phyloP scores from a whole-genome alignment of 1,140 invertebrate species.

The Apolygus lucorum region DNA sequence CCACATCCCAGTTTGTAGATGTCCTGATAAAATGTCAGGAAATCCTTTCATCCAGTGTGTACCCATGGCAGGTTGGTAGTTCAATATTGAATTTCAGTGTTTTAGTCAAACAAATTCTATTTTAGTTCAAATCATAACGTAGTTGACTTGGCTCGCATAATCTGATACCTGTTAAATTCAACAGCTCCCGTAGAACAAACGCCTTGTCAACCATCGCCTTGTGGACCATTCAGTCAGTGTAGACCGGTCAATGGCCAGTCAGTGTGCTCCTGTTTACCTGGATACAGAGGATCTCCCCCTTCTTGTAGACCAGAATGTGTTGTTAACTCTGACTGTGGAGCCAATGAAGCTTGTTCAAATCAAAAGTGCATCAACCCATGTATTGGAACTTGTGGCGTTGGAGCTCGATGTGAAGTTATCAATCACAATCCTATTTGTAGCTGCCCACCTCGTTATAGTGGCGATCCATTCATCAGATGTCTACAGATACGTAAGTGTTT shows the following conservation, averaged over 20 bases:
- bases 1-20: constrained; percentile 44
- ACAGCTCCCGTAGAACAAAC: constrained; percentile 27
- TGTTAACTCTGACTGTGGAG: constrained; percentile 45
- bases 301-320: constrained; percentile 47
- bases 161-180: neutral
- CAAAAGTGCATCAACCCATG: constrained; percentile 50
- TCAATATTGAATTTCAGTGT: neutral
- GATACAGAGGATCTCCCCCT: constrained; percentile 42
- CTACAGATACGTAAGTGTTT: constrained; percentile 44
- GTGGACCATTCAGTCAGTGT: constrained; percentile 55
- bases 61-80: constrained; percentile 41
- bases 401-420: constrained; percentile 55
- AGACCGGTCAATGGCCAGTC: constrained; percentile 46
- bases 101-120: neutral
- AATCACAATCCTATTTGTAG: constrained; percentile 57
- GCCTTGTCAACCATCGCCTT: constrained; percentile 43
- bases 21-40: constrained; percentile 41
- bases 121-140: neutral
- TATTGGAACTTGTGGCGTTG: constrained; percentile 45
- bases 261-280: constrained; percentile 47
- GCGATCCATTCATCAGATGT: constrained; percentile 68
- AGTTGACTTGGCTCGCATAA: neutral
- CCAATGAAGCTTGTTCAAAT: constrained; percentile 45
- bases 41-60: constrained; percentile 42
- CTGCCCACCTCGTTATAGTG: constrained; percentile 53